A percentile compares a stretch with the other conserved stretches of the same genome.
Evolutionary conservation across 2,113 vertebrate species (phyloP).

Genomic region (Cheilinus undulatus): DNA sequence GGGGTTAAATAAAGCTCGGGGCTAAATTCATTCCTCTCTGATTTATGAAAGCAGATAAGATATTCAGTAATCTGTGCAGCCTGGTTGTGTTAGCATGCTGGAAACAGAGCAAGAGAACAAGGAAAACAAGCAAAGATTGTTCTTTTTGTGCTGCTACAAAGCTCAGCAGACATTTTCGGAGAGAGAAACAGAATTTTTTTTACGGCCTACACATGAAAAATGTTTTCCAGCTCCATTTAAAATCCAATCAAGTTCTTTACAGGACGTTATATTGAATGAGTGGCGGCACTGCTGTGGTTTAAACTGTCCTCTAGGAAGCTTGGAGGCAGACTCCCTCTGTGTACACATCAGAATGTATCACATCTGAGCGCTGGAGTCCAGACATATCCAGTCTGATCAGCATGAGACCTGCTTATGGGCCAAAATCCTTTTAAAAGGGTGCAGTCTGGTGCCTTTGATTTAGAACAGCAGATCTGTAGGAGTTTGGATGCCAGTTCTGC

Average conservation of each 20-base stretch:
- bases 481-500: too few relatives aligned
- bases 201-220: background rate
- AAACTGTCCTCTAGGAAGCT: background rate
- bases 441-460: too few relatives aligned
- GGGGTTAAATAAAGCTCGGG: conserved; percentile 23
- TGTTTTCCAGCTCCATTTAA: conserved; percentile 16
- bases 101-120: too few relatives aligned
- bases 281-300: background rate
- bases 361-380: conserved; percentile 33
- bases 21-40: conserved; percentile 34
- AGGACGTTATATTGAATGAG: background rate
- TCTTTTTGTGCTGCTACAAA: background rate
- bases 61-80: conserved; percentile 24
- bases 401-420: too few relatives aligned
- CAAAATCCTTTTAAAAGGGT: too few relatives aligned
- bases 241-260: background rate
- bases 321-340: conserved; percentile 23
- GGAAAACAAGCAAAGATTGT: too few relatives aligned
- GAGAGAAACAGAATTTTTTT: conserved; percentile 9
- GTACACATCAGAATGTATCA: conserved; percentile 41
- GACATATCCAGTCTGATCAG: conserved; percentile 31
- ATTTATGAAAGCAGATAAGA: conserved; percentile 24
- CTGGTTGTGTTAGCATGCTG: conserved; percentile 23
- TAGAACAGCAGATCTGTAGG: too few relatives aligned
- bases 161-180: conserved; percentile 16